Evolutionary conservation across 2,888 invertebrate species (phyloP), one percentile per base, ranked within the genome.

Genomic region (Euplagia quadripunctaria): DNA sequence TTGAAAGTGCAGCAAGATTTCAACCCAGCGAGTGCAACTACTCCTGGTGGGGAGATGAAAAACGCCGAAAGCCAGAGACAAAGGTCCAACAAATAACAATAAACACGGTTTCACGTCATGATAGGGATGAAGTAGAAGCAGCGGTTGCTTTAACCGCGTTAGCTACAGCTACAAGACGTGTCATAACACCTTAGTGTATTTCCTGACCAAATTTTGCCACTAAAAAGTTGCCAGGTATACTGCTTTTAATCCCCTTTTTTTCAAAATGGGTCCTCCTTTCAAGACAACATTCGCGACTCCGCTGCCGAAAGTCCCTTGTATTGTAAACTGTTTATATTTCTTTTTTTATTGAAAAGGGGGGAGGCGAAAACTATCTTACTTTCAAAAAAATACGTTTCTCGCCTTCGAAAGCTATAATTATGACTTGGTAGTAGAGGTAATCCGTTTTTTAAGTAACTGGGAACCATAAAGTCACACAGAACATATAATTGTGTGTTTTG

Each of bases 1-100:
- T 97, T 68, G 97, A 97, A 87, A 98, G 97, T 86, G 97, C 98
- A 0, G 97, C 97, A 0, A 96, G 97, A 79, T 98, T 97, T 88
- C 97, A 97, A 79, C 98, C 97, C 0, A 97, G 97, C 81, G 97
- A 97, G 87, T 97, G 96, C 73, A 97, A 97, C 86, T 97, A 97
- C 86, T 96, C 97, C 3, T 97, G 97, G 91, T 97, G 97, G 97
- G 93, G 91, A 12, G 94, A 94, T 72, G 94, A 90, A 11, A 91
- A 89, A 78, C 87, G 92, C 75, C 90, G 92, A 72, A 93, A 91
- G 77, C 81, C 87, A 17, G 94, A 93, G n/a, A 70, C 83, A 17
- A 91, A 89, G 78, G 75, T 86, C 4, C 93, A 89, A 72, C 82
- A 88, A 51, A 77, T 91, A 79, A 78, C 93, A 67, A 72, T 93